Conservation (phyloP, 2,113 vertebrate genomes). For the Etheostoma cragini region DNA sequence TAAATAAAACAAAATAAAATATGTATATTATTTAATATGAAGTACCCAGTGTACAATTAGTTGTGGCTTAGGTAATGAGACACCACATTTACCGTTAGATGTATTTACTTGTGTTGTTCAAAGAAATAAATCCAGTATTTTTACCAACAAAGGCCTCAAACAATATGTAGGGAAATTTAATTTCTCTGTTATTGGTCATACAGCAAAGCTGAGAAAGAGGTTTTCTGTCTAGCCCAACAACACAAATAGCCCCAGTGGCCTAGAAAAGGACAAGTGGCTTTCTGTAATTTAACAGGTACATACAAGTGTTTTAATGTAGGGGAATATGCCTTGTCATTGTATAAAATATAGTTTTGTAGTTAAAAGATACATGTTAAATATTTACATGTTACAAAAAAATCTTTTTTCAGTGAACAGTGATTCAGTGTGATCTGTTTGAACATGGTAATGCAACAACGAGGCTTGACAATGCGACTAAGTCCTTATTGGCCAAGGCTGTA, state of each 20-base stretch:
- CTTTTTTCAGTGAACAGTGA: neutral
- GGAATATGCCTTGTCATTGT: neutral
- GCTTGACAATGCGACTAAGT: neutral
- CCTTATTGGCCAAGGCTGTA: neutral
- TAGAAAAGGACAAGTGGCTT: neutral
- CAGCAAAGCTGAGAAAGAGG: neutral
- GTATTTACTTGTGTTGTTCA: neutral
- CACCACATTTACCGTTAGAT: neutral
- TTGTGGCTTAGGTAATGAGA: neutral
- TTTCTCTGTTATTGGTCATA: neutral
- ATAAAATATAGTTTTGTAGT: neutral
- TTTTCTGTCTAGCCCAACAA: neutral
- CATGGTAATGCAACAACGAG: neutral
- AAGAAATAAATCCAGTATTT: neutral
- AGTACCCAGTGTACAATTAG: no score
- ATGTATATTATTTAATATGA: no score
- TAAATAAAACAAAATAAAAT: no score
- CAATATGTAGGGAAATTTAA: accelerated
- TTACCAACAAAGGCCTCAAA: neutral
- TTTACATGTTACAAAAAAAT: neutral
- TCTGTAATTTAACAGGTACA: neutral
- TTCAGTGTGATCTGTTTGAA: neutral
- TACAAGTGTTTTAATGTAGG: neutral
- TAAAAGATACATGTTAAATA: neutral
- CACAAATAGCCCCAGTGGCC: neutral